Percentiles rank a stretch among this genome's conserved stretches.
These are phyloP conservation scores for Blastobasis lacticolella DNA, from an alignment of 2,888 invertebrate genomes.

Conservation along the genomic window DNA sequence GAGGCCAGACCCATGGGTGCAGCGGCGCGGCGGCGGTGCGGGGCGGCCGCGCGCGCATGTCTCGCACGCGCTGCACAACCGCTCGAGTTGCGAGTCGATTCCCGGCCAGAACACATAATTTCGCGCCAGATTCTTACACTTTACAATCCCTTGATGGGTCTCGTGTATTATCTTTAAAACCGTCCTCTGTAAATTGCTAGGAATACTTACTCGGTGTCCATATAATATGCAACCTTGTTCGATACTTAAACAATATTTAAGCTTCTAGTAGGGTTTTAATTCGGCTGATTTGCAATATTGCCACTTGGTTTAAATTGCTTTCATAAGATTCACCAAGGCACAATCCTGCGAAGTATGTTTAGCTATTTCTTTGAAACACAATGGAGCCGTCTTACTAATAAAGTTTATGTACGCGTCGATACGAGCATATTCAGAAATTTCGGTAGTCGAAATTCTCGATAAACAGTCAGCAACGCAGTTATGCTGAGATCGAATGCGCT, in stretches of 20 bases:
- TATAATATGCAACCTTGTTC: too few species aligned
- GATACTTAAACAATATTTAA: neutral
- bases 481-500: neutral
- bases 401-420: too few species aligned
- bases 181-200: neutral
- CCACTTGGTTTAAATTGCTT: neutral
- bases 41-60: too few species aligned
- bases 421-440: too few species aligned
- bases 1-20: too few species aligned
- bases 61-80: too few species aligned
- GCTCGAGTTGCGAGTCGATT: constrained; percentile 6
- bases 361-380: too few species aligned
- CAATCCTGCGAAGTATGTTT: too few species aligned
- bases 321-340: neutral
- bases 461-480: neutral
- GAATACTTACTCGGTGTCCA: neutral
- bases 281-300: neutral
- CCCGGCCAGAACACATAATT: constrained; percentile 8
- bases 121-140: neutral
- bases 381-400: too few species aligned
- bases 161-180: neutral
- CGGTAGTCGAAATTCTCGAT: neutral
- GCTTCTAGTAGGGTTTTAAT: constrained; percentile 1
- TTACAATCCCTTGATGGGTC: neutral
- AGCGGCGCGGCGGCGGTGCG: constrained; percentile 3